Conservation (phyloP, 2,797 vertebrate genomes). For the Mus spretus region DNA sequence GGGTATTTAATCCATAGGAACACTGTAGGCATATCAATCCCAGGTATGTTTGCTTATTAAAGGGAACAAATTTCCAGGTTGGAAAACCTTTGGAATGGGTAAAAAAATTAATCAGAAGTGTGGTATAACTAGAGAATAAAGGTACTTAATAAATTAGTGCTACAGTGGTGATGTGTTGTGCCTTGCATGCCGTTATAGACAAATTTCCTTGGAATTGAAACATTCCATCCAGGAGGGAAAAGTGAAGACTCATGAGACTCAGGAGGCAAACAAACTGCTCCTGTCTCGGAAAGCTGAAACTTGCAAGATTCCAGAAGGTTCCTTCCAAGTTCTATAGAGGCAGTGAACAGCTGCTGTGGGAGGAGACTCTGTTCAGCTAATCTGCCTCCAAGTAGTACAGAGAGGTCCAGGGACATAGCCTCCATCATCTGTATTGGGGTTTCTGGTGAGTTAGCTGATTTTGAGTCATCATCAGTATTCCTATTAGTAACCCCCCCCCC, state of each 20-base stretch:
- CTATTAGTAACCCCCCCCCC: background rate
- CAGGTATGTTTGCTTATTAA: conserved; percentile 14
- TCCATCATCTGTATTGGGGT: background rate
- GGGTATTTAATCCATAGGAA: conserved; percentile 32
- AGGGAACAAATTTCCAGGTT: background rate
- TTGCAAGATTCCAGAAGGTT: background rate
- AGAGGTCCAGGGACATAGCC: background rate
- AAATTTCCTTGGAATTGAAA: too few species aligned
- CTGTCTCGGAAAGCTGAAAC: background rate
- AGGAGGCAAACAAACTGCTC: background rate
- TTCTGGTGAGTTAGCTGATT: background rate
- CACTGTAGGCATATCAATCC: conserved; percentile 41
- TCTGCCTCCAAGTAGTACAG: background rate
- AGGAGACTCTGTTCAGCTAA: background rate
- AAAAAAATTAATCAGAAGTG: background rate
- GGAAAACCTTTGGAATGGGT: conserved; percentile 18
- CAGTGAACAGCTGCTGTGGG: background rate
- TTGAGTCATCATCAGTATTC: background rate
- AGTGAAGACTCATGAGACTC: background rate
- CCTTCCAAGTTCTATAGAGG: background rate
- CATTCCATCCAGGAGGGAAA: background rate
- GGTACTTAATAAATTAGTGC: too few species aligned
- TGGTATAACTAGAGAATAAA: too few species aligned
- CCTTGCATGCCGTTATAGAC: too few species aligned
- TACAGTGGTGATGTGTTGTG: too few species aligned